Conservation (phyloP, 2,113 vertebrate genomes). For the Chaenogobius annularis region DNA sequence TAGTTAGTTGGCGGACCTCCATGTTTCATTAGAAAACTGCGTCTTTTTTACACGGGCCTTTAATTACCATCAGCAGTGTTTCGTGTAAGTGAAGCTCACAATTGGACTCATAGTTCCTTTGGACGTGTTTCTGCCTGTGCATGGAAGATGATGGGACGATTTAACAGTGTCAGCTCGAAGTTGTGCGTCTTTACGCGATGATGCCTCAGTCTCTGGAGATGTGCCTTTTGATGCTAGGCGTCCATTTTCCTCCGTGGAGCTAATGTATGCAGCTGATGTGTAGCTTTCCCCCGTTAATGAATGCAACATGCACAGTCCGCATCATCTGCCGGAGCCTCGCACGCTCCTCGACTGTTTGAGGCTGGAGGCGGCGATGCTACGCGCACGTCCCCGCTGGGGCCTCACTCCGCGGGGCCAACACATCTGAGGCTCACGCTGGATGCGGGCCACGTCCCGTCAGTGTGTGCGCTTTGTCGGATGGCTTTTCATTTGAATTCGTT, state of each 20-base stretch:
- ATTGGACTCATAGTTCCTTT: slow-evolving; percentile 29
- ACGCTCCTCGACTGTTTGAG: slow-evolving; percentile 22
- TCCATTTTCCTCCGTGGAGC: slow-evolving; percentile 75
- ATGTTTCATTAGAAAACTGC: slow-evolving; percentile 29
- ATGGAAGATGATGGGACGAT: slow-evolving; percentile 33
- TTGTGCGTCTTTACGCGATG: slow-evolving; percentile 25
- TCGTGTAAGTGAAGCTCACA: slow-evolving; percentile 47
- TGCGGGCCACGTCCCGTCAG: slow-evolving; percentile 51
- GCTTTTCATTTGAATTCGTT: slow-evolving; percentile 15
- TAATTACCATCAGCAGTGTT: slow-evolving; percentile 54
- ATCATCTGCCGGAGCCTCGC: slow-evolving; percentile 45
- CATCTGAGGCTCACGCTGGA: slow-evolving; percentile 50
- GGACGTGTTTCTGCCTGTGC: slow-evolving; percentile 13
- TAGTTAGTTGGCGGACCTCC: slow-evolving; percentile 22
- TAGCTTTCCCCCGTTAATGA: slow-evolving; percentile 60
- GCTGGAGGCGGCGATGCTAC: slow-evolving; percentile 25
- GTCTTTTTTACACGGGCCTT: slow-evolving; percentile 38
- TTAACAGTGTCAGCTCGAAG: slow-evolving; percentile 21
- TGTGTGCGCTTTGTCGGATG: slow-evolving; percentile 23
- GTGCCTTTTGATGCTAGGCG: slow-evolving; percentile 63
- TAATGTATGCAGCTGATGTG: slow-evolving; percentile 59
- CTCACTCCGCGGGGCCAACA: slow-evolving; percentile 34
- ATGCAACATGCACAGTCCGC: slow-evolving; percentile 73
- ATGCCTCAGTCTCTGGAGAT: slow-evolving; percentile 51
- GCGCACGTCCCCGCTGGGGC: slow-evolving; percentile 27